phyloP scores from a whole-genome alignment of 2,888 invertebrate genomes.

The Actias luna region DNA sequence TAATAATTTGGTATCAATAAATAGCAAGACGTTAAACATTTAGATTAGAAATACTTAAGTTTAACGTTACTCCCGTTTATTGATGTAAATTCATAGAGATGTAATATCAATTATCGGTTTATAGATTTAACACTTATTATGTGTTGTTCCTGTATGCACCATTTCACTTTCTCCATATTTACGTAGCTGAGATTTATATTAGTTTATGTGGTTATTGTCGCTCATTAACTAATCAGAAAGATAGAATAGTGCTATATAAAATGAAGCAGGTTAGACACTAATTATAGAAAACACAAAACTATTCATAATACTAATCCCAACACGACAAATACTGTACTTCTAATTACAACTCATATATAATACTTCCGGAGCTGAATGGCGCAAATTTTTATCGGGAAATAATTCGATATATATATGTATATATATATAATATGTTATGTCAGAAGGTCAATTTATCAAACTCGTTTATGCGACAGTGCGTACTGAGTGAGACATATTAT shows the following conservation, averaged over 20 bases:
- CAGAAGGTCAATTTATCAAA: too few species aligned
- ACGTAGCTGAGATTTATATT: not conserved
- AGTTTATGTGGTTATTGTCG: not conserved
- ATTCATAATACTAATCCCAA: not conserved
- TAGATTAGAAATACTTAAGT: too few species aligned
- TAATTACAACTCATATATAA: too few species aligned
- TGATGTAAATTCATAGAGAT: not conserved
- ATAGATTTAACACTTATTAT: not conserved
- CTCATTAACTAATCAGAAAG: not conserved
- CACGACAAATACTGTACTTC: not conserved
- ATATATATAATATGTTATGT: too few species aligned
- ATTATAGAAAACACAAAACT: not conserved
- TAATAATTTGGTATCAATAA: not conserved
- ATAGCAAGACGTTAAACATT: not conserved
- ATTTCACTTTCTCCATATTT: slow-evolving; percentile 5
- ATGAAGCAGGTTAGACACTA: not conserved
- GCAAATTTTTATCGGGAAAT: not conserved
- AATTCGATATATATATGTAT: too few species aligned
- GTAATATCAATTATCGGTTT: slow-evolving; percentile 7
- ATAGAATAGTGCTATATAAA: not conserved
- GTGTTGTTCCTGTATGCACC: not conserved
- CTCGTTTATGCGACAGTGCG: too few species aligned
- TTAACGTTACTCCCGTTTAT: not conserved
- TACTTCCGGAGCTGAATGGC: too few species aligned
- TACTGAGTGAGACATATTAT: not conserved